Evolutionary conservation across 2,888 invertebrate species (phyloP).

Genomic region (Horisme vitalbata): DNA sequence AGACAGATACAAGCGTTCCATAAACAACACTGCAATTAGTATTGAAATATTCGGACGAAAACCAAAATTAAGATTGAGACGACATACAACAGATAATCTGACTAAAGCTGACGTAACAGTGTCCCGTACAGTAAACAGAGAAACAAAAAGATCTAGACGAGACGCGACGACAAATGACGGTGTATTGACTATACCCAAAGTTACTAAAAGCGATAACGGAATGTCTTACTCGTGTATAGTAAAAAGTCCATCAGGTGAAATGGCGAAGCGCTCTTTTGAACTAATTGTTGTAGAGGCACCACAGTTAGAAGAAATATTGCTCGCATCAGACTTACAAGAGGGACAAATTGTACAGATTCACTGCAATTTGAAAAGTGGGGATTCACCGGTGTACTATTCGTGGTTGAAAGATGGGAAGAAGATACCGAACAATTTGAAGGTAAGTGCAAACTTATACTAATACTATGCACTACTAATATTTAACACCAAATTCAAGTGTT

Average conservation of each 20-base stretch:
- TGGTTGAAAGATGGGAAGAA: constrained; percentile 87
- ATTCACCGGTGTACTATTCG: constrained; percentile 87
- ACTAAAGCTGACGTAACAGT: too few relatives aligned
- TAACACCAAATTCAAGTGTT: too few relatives aligned
- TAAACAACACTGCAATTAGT: constrained; percentile 54
- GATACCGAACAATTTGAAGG: constrained; percentile 85
- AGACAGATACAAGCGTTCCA: constrained; percentile 64
- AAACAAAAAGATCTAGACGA: constrained; percentile 42
- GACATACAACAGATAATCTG: background rate
- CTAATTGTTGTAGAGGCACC: constrained; percentile 89
- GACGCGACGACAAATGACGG: constrained; percentile 70
- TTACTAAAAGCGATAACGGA: constrained; percentile 86
- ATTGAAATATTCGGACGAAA: constrained; percentile 76
- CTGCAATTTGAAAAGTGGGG: constrained; percentile 89
- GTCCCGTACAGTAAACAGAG: too few relatives aligned
- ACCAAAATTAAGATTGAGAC: constrained; percentile 67
- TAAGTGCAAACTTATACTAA: constrained; percentile 44
- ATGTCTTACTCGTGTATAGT: constrained; percentile 91
- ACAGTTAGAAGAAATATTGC: constrained; percentile 90
- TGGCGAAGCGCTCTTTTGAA: constrained; percentile 88
- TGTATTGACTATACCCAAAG: constrained; percentile 82
- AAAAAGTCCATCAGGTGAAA: constrained; percentile 88
- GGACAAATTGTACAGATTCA: constrained; percentile 93
- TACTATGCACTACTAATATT: too few relatives aligned
- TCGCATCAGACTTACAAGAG: constrained; percentile 91